These are phyloP conservation scores for Aix galericulata DNA, from an alignment of 2,113 vertebrate species.

Conservation along the genomic window DNA sequence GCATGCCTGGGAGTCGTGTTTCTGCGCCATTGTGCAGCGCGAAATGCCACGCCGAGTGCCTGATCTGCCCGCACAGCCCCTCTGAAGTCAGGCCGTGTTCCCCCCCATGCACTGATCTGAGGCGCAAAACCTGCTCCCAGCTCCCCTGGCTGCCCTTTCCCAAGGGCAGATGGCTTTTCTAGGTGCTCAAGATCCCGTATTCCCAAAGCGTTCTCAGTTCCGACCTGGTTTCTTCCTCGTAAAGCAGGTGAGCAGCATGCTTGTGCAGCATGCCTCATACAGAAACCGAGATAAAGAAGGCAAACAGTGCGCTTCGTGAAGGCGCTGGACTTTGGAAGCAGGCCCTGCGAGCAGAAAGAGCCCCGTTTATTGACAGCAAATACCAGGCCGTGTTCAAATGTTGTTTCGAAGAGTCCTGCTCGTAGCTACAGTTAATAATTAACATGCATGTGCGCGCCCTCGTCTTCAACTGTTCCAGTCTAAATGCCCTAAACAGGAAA, in stretches of 20 bases:
- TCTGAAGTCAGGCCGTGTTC: background rate
- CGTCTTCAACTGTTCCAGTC: background rate
- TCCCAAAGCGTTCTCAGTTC: background rate
- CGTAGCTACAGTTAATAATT: slow-evolving; percentile 12
- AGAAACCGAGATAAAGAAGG: background rate
- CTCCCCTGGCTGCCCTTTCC: background rate
- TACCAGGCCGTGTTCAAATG: background rate
- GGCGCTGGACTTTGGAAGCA: slow-evolving; percentile 37
- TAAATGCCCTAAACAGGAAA: background rate
- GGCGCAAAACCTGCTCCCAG: background rate
- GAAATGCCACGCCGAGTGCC: background rate
- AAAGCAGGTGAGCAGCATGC: too few relatives aligned
- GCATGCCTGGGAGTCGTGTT: background rate
- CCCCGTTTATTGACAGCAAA: background rate
- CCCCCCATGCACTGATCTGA: background rate
- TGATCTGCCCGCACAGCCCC: background rate
- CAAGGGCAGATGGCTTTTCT: background rate
- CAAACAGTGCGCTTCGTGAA: background rate
- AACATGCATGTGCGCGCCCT: background rate
- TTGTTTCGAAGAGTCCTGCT: background rate
- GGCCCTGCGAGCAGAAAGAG: background rate
- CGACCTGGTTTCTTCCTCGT: background rate
- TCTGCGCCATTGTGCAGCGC: background rate
- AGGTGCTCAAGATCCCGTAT: background rate
- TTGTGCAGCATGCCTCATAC: background rate